Conservation (phyloP, 2,888 invertebrate species). For the Lasioglossum villosulum region DNA sequence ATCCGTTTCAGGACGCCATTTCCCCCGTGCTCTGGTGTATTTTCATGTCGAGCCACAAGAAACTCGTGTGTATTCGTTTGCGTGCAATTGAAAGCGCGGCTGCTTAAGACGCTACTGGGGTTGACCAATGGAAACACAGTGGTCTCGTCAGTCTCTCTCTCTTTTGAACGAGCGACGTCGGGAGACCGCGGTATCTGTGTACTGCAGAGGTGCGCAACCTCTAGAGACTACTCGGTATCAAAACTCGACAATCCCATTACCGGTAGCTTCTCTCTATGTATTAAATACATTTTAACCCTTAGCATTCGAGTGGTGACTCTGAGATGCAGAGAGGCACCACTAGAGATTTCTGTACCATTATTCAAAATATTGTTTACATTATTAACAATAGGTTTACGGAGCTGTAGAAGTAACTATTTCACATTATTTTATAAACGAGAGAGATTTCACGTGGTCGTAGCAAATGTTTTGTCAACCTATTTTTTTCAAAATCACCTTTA, state of each 20-base stretch:
- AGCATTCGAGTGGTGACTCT: no score
- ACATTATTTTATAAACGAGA: no score
- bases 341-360: no score
- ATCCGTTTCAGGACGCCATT: constrained; percentile 13
- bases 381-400: no score
- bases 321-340: no score
- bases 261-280: no score
- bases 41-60: constrained; percentile 19
- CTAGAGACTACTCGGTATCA: not conserved
- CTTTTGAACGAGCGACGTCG: constrained; percentile 26
- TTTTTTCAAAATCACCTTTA: no score
- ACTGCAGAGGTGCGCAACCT: constrained; percentile 58
- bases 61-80: constrained; percentile 15
- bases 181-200: constrained; percentile 42
- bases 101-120: constrained; percentile 53
- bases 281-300: no score
- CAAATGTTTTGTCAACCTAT: no score
- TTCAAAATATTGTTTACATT: no score
- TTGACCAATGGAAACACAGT: constrained; percentile 59
- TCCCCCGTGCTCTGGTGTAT: not conserved
- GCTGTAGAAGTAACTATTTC: no score
- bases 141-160: constrained; percentile 46
- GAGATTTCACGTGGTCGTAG: no score
- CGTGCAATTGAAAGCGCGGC: constrained; percentile 49
- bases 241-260: not conserved